Percentiles rank a stretch among this genome's conserved stretches.
Evolutionary conservation across 2,113 vertebrate genomes (phyloP).

Genomic region (Catharus minimus): DNA sequence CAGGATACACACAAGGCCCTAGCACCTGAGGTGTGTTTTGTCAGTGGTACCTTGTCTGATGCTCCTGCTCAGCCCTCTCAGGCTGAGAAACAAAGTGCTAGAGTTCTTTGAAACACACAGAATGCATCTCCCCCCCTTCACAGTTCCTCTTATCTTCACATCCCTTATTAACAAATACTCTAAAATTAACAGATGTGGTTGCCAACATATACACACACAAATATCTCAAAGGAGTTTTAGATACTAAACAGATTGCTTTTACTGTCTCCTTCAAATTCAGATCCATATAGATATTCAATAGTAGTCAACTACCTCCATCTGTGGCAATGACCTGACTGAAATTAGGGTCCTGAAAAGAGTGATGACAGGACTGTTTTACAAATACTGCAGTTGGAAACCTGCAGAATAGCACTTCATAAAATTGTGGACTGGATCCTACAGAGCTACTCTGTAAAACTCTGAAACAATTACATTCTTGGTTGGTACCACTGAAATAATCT

Average conservation of each 20-base stretch:
- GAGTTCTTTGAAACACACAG: neutral
- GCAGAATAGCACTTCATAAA: neutral
- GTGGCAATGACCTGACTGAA: neutral
- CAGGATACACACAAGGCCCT: fast-evolving
- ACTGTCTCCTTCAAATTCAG: neutral
- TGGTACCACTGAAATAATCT: neutral
- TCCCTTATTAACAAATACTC: neutral
- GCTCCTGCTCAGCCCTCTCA: neutral
- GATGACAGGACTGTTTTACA: neutral
- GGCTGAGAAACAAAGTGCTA: neutral
- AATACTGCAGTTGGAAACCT: neutral
- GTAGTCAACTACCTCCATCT: neutral
- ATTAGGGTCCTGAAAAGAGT: neutral
- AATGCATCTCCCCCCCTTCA: neutral
- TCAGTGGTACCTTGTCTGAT: neutral
- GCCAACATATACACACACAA: neutral
- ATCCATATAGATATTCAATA: neutral
- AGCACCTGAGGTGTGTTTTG: neutral
- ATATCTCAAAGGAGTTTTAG: neutral
- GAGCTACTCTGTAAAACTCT: neutral
- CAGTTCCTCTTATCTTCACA: neutral
- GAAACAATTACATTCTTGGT: neutral
- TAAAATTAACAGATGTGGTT: neutral
- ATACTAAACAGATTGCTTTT: neutral
- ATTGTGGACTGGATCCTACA: neutral